Conservation (phyloP, 2,113 vertebrate species). For the Deroptyus accipitrinus region DNA sequence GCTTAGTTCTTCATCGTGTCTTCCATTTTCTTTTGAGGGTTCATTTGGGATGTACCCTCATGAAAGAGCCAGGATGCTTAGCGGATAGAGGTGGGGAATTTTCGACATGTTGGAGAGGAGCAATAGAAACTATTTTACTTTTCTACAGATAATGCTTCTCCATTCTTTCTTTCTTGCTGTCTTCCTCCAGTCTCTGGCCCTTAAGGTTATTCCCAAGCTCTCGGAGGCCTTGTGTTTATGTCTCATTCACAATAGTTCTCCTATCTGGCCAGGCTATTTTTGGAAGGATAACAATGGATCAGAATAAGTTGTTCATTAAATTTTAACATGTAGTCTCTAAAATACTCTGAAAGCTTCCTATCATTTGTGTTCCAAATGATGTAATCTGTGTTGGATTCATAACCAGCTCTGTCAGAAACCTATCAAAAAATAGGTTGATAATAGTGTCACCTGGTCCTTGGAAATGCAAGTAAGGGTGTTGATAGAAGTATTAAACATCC, state of each 20-base stretch:
- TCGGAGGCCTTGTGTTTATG: neutral
- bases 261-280: slow-evolving; percentile 56
- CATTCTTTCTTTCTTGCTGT: neutral
- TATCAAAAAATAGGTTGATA: neutral
- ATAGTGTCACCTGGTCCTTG: neutral
- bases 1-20: neutral
- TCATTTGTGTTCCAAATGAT: slow-evolving; percentile 33
- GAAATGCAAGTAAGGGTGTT: neutral
- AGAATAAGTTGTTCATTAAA: slow-evolving; percentile 60
- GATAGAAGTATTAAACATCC: neutral
- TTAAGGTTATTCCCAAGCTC: neutral
- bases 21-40: neutral
- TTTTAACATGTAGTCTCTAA: slow-evolving; percentile 43
- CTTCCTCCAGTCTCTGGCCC: neutral
- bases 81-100: neutral
- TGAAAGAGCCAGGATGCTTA: neutral
- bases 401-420: neutral
- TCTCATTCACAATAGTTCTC: neutral
- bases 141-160: neutral
- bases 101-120: neutral
- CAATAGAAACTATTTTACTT: neutral
- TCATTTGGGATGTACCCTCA: neutral
- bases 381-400: slow-evolving; percentile 10
- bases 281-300: slow-evolving; percentile 41
- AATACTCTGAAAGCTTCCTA: slow-evolving; percentile 63